Percentiles rank a stretch among this genome's conserved stretches.
These are phyloP conservation scores for Araneus ventricosus DNA, from an alignment of 1,140 invertebrate genomes.

Conservation along the genomic window DNA sequence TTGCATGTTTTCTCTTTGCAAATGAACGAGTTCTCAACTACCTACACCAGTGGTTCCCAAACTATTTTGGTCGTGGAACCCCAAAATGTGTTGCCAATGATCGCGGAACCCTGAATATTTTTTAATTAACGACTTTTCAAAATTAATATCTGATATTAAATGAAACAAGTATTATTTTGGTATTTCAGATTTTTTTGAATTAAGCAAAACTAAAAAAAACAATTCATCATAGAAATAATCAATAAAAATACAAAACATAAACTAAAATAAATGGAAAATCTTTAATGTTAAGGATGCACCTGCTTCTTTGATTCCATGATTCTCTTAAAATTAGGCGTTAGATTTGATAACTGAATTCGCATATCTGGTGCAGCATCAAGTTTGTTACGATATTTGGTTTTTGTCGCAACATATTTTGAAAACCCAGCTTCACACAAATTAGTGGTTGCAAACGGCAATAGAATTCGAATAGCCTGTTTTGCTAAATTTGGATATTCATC, in stretches of 20 bases:
- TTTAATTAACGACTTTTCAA: background rate
- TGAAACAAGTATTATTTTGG: conserved; percentile 2
- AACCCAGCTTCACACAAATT: background rate
- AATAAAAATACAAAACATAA: background rate
- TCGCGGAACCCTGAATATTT: background rate
- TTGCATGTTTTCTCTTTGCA: no score
- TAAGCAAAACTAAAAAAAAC: background rate
- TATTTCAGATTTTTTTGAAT: conserved; percentile 13
- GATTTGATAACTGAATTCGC: background rate
- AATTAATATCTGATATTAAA: background rate
- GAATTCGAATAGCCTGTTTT: background rate
- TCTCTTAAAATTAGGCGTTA: background rate
- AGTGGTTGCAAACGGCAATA: background rate
- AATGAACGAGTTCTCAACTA: no score
- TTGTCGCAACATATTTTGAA: conserved; percentile 8
- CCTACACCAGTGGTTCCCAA: background rate
- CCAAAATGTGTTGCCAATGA: background rate
- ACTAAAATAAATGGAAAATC: background rate
- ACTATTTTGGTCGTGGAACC: background rate
- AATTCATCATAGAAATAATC: conserved; percentile 22
- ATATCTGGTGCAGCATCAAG: conserved; percentile 36
- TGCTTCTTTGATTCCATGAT: no score
- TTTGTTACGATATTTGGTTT: conserved; percentile 40
- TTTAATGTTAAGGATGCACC: no score
- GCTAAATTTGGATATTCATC: conserved; percentile 49